phyloP scores from a whole-genome alignment of 2,113 vertebrate species.

The Pontoporia blainvillei region DNA sequence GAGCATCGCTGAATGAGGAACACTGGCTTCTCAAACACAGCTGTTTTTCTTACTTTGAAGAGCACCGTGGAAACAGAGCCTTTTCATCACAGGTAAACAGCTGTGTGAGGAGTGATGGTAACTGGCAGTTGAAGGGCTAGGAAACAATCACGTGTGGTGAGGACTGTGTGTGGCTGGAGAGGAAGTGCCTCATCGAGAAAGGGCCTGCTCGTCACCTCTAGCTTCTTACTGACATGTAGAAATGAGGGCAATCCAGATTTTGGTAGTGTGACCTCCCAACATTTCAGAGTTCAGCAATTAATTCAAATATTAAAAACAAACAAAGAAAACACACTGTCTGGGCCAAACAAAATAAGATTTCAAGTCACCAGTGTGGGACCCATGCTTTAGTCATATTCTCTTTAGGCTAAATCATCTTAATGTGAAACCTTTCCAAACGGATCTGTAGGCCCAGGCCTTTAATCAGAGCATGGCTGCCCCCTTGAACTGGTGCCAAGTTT shows the following conservation, averaged over 20 bases:
- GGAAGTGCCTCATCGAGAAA: not conserved
- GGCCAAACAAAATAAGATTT: not conserved
- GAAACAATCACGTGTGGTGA: not conserved
- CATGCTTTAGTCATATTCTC: not conserved
- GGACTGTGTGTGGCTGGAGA: not conserved
- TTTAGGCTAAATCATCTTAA: not conserved
- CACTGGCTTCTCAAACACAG: not conserved
- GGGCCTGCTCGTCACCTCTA: not conserved
- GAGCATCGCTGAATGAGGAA: not conserved
- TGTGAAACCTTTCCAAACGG: not conserved
- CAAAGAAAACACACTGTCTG: not conserved
- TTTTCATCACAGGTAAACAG: not conserved
- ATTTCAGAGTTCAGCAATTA: not conserved
- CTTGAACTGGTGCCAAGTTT: not conserved
- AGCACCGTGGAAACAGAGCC: not conserved
- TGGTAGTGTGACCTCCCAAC: not conserved
- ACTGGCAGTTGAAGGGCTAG: not conserved
- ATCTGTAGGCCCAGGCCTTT: not conserved
- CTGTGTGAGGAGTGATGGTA: not conserved
- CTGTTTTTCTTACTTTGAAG: not conserved
- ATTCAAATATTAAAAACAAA: constrained; percentile 21
- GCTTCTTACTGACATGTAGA: not conserved
- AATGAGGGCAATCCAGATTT: not conserved
- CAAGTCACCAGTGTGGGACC: not conserved
- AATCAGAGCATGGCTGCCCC: not conserved